phyloP scores from a whole-genome alignment of 23 tunicate genomes.

The Aplidium turbinatum region DNA sequence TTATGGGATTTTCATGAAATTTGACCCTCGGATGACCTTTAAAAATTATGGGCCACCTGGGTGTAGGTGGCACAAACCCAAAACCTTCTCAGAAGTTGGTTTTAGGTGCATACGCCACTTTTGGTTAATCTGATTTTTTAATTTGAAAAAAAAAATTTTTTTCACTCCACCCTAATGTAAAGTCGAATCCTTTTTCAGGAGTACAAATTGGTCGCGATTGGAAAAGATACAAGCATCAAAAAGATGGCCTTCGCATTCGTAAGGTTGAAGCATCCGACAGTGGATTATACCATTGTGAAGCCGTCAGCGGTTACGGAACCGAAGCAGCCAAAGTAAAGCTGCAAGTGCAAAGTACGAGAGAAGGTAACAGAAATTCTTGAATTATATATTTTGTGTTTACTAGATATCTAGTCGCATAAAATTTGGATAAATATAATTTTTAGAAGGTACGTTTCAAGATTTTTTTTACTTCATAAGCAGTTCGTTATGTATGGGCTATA shows the following conservation, averaged over 20 bases:
- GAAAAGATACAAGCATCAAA: slow-evolving; percentile 17
- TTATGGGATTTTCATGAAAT: no score
- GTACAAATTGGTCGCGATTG: slow-evolving; percentile 27
- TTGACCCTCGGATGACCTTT: no score
- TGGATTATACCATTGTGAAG: slow-evolving; percentile 21
- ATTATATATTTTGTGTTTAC: no score
- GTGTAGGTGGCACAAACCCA: neutral
- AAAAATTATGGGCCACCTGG: no score
- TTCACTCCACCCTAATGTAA: no score
- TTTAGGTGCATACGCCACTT: neutral
- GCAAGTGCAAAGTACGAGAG: slow-evolving; percentile 15
- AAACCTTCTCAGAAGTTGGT: neutral
- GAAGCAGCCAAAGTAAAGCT: slow-evolving; percentile 7
- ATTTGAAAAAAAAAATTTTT: no score
- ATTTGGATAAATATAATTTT: no score
- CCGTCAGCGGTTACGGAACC: slow-evolving; percentile 25
- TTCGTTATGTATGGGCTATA: no score
- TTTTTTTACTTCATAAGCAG: no score
- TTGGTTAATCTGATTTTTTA: neutral
- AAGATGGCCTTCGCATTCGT: slow-evolving; percentile 20
- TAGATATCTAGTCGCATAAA: no score
- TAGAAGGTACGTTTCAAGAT: no score
- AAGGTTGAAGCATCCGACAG: slow-evolving; percentile 11
- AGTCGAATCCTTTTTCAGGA: slow-evolving; percentile 2
- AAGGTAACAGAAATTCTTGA: no score